Evolutionary conservation across 2,113 vertebrate species (phyloP).

Genomic region (Nibea albiflora): DNA sequence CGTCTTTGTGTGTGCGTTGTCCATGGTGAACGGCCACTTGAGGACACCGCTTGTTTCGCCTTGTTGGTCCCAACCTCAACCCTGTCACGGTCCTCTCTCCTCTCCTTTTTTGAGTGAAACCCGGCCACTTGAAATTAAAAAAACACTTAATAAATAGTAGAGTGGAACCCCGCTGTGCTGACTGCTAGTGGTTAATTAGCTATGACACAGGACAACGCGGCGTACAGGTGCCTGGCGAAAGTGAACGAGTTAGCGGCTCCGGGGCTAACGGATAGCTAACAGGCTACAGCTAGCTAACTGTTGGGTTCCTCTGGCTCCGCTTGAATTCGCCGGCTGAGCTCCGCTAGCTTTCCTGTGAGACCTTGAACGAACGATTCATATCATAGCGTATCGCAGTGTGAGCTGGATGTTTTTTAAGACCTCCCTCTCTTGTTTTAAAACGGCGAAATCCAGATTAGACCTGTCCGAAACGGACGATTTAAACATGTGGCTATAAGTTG

Average conservation of each 20-base stretch:
- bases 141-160: neutral
- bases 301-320: constrained; percentile 33
- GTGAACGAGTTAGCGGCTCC: constrained; percentile 49
- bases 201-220: neutral
- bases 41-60: constrained; percentile 57
- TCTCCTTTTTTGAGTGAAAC: neutral
- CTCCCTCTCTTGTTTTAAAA: neutral
- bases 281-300: constrained; percentile 71
- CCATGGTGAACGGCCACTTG: constrained; percentile 86
- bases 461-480: neutral
- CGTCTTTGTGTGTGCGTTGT: constrained; percentile 99
- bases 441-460: neutral
- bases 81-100: constrained; percentile 33
- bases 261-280: constrained; percentile 65
- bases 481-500: constrained; percentile 65
- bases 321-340: constrained; percentile 66
- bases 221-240: constrained; percentile 52
- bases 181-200: neutral
- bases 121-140: neutral
- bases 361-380: constrained; percentile 11
- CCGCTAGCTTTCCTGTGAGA: constrained; percentile 39
- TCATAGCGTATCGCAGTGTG: neutral
- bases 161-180: no score
- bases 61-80: constrained; percentile 50
- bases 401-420: no score